Conservation (phyloP, 2,888 invertebrate species). For the Catocala fraxini region DNA sequence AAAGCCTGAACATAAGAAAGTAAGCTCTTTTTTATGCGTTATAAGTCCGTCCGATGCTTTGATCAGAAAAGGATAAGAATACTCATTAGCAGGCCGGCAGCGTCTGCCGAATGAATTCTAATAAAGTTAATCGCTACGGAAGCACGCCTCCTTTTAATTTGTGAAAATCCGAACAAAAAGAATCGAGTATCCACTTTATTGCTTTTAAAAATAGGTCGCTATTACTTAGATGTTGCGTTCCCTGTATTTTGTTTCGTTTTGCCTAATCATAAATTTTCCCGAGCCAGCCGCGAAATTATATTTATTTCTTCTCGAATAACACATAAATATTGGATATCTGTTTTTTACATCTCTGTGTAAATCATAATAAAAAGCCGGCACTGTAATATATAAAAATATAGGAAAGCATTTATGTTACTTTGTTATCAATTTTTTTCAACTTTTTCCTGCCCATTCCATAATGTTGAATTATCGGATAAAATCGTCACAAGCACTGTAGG, state of each 20-base stretch:
- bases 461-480: too few species aligned
- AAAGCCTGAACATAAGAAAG: background rate
- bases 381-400: constrained; percentile 34
- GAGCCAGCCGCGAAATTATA: constrained; percentile 17
- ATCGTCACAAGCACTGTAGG: too few species aligned
- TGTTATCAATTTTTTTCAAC: too few species aligned
- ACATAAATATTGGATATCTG: constrained; percentile 31
- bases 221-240: constrained; percentile 43
- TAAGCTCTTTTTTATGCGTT: constrained; percentile 8
- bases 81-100: constrained; percentile 71
- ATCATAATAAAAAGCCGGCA: constrained; percentile 32
- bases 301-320: constrained; percentile 34
- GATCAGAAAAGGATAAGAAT: constrained; percentile 63
- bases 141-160: constrained; percentile 69
- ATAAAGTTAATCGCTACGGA: constrained; percentile 78
- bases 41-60: constrained; percentile 23
- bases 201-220: constrained; percentile 55
- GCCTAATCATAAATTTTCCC: constrained; percentile 26
- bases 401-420: constrained; percentile 12
- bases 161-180: constrained; percentile 56
- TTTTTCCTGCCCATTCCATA: too few species aligned
- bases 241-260: constrained; percentile 38
- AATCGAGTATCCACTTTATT: constrained; percentile 59
- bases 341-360: constrained; percentile 21
- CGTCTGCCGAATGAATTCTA: constrained; percentile 78